Base-by-base conservation (phyloP, 1,140 invertebrate genomes). In the Caenorhabditis tropicalis region DNA sequence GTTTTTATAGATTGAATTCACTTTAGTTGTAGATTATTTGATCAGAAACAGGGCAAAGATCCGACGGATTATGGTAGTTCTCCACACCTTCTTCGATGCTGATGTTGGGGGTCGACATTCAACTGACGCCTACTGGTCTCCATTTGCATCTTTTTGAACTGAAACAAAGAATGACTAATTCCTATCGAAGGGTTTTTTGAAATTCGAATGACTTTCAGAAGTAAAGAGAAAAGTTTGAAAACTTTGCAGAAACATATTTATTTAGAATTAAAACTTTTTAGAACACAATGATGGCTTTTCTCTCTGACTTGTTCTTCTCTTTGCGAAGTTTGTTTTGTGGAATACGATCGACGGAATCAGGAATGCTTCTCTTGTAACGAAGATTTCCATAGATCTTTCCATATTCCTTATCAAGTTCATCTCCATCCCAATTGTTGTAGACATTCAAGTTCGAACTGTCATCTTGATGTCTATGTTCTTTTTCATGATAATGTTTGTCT, bases 11-110 rank as follows among this genome's bases (percentile, higher is more conserved):
- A 43, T 74, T n/a, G 65, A 36, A 43, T 36, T 4, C 19, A n/a
- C 29, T 74, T 74, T 43, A 43, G 65, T 74, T 74, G 65, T 29
- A 24, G 65, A 74, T 74, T 36, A 74, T 74, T 74, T n/a, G 43
- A n/a, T 27, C 36, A 43, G 65, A 74, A 74, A 21, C 19, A 21
- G 19, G 65, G 36, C 36, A 43, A 74, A 74, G 36, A 24, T 24
- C 65, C 36, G 24, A 24, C 12, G 65, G 65, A 74, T 74, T 74
- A 74, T 74, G 31, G 60, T 43, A 43, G n/a, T 74, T 43, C 43
- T 74, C 31, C 27, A 27, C 65, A 16, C 36, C 36, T 74, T 36
- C 65, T n/a, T n/a, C n/a, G n/a, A n/a, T n/a, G 65, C 19, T 74
- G 65, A 12, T 74, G 65, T 43, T 74, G 65, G 43, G 21, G 21